Base-by-base conservation (phyloP, 2,797 vertebrate genomes). In the Rhabdomys pumilio region DNA sequence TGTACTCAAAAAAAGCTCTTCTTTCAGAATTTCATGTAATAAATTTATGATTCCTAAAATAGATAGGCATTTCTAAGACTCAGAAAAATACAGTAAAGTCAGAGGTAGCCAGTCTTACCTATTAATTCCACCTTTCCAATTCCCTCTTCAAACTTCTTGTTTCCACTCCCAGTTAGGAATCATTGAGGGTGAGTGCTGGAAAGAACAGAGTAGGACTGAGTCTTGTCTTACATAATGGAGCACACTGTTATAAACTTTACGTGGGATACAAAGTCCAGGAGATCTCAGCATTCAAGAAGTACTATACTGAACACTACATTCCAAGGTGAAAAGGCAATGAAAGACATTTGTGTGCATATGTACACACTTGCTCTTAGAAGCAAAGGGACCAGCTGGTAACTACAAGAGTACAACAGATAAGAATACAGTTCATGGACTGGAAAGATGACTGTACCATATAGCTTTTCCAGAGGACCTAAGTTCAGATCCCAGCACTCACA, bases 21-120 rank as follows among this genome's bases (percentile, higher is more conserved):
- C 72, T 22, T 61, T 95, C 72, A 84, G 72, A 96, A 87, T 63
- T 67, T 59, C 59, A 87, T 89, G n/a, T 92, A 91, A 86, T 47
- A 94, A 69, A 95, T 95, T 94, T 89, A 92, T 92, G 84, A 77
- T 50, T 94, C 87, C 73, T 85, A 94, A 96, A 95, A 76, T 88
- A 85, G 76, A 73, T 87, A 15, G 19, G 77, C 55, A 69, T 94
- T 96, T 95, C 55, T 84, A 84, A 93, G 19, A 83, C 29, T 92
- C 13, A 57, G 4, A 65, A 73, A 94, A 73, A 44, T 89, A 47
- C 2, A 89, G 31, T 90, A 41, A 72, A 96, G 20, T 95, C 89
- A 95, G 83, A 81, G 89, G 47, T 95, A n/a, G 93, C 79, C 96
- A 94, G 65, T 53, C 41, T 94, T 69, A 89, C 85, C 96, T 92